Percentiles rank a stretch among this genome's conserved stretches.
Evolutionary conservation across 2,888 invertebrate genomes (phyloP).

Genomic region (Leptogaster cylindrica): DNA sequence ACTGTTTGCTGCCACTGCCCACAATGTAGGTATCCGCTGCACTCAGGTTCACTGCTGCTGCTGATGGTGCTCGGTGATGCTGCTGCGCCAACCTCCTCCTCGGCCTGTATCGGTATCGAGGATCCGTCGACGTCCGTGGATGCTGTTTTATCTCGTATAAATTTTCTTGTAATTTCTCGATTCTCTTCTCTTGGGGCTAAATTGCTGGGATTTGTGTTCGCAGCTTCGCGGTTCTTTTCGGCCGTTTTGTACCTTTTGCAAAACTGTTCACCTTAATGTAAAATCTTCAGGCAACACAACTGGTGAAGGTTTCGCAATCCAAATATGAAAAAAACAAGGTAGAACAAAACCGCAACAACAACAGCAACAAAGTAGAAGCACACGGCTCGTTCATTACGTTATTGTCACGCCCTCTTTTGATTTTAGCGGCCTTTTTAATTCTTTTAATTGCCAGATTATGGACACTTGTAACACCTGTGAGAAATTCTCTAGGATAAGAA

Average conservation of each 20-base stretch:
- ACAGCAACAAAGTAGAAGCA: too few species aligned
- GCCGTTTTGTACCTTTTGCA: slow-evolving; percentile 21
- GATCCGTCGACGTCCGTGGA: slow-evolving; percentile 28
- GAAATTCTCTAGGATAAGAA: slow-evolving; percentile 25
- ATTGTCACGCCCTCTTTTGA: slow-evolving; percentile 56
- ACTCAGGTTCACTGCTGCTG: slow-evolving; percentile 9
- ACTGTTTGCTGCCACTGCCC: slow-evolving; percentile 20
- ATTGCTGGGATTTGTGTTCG: slow-evolving; percentile 41
- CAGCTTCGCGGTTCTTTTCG: slow-evolving; percentile 40
- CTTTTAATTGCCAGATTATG: slow-evolving; percentile 35
- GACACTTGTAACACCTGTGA: slow-evolving; percentile 32
- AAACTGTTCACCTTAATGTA: slow-evolving; percentile 31
- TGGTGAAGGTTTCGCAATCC: slow-evolving; percentile 37
- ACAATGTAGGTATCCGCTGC: slow-evolving; percentile 1
- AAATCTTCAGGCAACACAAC: slow-evolving; percentile 37
- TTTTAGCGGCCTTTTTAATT: slow-evolving; percentile 34
- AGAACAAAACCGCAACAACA: too few species aligned
- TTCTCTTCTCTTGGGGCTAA: slow-evolving; percentile 41
- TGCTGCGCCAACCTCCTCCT: slow-evolving; percentile 7
- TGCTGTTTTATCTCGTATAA: slow-evolving; percentile 39
- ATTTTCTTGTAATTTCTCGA: slow-evolving; percentile 42
- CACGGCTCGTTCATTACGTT: slow-evolving; percentile 58
- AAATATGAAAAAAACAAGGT: slow-evolving; percentile 40
- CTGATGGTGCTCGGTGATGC: too few species aligned
- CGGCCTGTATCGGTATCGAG: slow-evolving; percentile 14